Conservation (phyloP, 2,113 vertebrate species). For the rat (Rattus norvegicus) region DNA sequence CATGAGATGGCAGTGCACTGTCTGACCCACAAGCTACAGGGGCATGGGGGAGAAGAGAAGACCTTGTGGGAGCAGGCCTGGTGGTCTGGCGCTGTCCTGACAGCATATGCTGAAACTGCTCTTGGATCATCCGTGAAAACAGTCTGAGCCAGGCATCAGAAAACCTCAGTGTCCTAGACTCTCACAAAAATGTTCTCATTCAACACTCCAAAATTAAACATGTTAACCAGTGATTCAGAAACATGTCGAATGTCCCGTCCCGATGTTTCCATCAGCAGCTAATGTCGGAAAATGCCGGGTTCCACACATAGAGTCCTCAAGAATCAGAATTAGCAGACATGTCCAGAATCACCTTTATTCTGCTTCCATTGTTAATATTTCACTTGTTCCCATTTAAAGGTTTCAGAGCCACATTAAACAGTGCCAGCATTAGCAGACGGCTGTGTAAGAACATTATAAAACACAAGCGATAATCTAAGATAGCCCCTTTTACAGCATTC, state of each 20-base stretch:
- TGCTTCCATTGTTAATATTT: conserved; percentile 72
- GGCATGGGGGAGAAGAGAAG: neutral
- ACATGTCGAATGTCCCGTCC: neutral
- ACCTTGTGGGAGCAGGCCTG: rapidly evolving
- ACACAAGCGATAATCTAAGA: conserved; percentile 77
- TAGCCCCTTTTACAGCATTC: conserved; percentile 75
- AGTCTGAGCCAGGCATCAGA: neutral
- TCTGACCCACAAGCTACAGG: too few species aligned
- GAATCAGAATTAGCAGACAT: conserved; percentile 11
- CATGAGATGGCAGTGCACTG: neutral
- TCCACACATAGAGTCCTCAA: neutral
- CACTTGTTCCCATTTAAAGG: conserved; percentile 80
- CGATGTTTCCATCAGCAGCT: rapidly evolving
- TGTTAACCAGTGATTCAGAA: neutral
- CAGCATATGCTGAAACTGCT: neutral
- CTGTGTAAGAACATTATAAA: conserved; percentile 83
- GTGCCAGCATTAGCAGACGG: conserved; percentile 73
- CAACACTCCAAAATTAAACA: neutral
- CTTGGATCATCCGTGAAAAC: neutral
- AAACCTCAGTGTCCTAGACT: neutral
- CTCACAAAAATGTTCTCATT: neutral
- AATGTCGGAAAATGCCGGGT: neutral
- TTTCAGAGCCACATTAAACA: conserved; percentile 78
- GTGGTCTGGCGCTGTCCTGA: neutral
- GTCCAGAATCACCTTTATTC: conserved; percentile 86